A percentile compares a stretch with the other conserved stretches of the same genome.
Evolutionary conservation across 2,113 vertebrate species (phyloP).

Genomic region (Euleptes europaea): DNA sequence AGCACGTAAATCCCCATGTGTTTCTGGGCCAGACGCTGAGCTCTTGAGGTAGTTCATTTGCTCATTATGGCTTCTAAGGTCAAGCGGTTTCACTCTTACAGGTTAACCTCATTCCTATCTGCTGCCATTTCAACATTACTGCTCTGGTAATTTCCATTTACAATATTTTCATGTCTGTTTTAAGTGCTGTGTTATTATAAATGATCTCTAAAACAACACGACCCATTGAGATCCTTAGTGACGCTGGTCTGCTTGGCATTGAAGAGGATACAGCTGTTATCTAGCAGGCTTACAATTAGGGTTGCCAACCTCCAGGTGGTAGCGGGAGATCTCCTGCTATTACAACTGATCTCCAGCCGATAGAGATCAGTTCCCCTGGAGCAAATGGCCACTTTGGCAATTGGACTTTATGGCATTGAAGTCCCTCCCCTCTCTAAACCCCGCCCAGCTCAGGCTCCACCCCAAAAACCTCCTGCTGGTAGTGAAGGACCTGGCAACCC

Average conservation of each 20-base stretch:
- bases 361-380: too few species aligned
- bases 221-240: not conserved
- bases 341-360: too few species aligned
- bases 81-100: not conserved
- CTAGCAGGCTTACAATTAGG: too few species aligned
- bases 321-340: too few species aligned
- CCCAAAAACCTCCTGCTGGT: too few species aligned
- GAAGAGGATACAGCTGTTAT: too few species aligned
- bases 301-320: too few species aligned
- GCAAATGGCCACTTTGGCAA: too few species aligned
- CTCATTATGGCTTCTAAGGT: not conserved
- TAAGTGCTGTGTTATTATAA: not conserved
- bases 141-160: not conserved
- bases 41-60: not conserved
- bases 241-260: not conserved
- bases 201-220: not conserved
- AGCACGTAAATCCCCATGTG: not conserved
- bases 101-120: not conserved
- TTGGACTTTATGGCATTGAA: too few species aligned
- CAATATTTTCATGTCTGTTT: not conserved
- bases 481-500: too few species aligned
- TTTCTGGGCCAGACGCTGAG: not conserved
- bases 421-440: too few species aligned
- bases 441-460: too few species aligned
- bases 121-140: not conserved